Evolutionary conservation across 2,797 vertebrate species (phyloP), one percentile per base, ranked within the genome.

Genomic region (Poecilia wingei): DNA sequence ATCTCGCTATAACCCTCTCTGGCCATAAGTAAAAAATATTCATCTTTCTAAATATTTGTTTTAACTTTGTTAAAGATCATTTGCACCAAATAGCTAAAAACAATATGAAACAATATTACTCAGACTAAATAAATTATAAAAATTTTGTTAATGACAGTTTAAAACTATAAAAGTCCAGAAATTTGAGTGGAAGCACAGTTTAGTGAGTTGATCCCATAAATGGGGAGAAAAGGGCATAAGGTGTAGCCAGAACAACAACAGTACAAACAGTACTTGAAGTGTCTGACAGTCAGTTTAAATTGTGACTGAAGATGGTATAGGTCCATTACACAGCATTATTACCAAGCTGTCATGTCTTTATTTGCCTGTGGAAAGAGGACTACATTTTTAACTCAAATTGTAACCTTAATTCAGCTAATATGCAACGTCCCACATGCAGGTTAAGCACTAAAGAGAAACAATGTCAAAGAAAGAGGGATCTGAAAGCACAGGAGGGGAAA

Each of bases 401-500:
- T 75, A 76, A 41, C 36, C 74, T 72, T 84, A 84, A 83, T 81
- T 76, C 55, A 2, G n/a, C 43, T 57, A 75, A 75, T 84, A 84
- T 78, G 47, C 73, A 57, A 47, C n/a, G 45, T 79, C 73, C 55
- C 61, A 70, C 0, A 18, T 76, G 53, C 61, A 36, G 46, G 57
- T 6, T 64, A 73, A 82, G 49, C 69, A 46, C 73, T 33, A 68
- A 61, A 16, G 61, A 10, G 76, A 77, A 88, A 81, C 86, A 88
- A 90, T 86, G 84, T 85, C 86, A 84, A 64, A 75, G 86, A 85
- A 61, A 31, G 76, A 87, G 79, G 59, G 79, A 85, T 82, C 53
- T 1, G 41, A 81, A 85, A 85, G 78, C 73, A 13, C 76, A 43
- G n/a, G 51, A 3, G 0, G 47, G 0, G 41, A 76, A 89, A 82